A percentile compares a stretch with the other conserved stretches of the same genome.
Conservation (phyloP, 2,113 vertebrate genomes). For the Promerops cafer region DNA sequence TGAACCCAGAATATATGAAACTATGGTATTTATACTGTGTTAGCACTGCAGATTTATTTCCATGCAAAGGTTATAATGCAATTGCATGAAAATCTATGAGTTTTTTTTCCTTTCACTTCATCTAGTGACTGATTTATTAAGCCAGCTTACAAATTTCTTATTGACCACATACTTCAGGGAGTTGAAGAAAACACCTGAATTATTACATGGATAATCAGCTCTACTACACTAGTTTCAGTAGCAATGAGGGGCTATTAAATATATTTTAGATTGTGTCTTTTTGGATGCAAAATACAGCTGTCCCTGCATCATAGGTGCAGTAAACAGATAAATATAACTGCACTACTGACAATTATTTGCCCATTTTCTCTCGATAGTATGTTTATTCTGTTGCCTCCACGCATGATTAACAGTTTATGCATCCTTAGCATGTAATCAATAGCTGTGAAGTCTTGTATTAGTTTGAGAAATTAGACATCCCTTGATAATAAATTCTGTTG, state of each 20-base stretch:
- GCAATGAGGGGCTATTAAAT: background rate
- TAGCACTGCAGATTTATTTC: background rate
- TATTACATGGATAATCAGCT: slow-evolving; percentile 39
- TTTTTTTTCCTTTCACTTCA: background rate
- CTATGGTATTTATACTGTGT: background rate
- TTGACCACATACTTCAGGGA: background rate
- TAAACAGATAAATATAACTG: slow-evolving; percentile 52
- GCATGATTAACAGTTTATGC: slow-evolving; percentile 75
- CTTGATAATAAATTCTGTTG: slow-evolving; percentile 84
- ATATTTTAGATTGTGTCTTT: background rate
- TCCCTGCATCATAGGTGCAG: background rate
- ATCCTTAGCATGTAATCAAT: slow-evolving; percentile 81
- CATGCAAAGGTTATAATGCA: background rate
- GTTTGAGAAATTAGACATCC: slow-evolving; percentile 76
- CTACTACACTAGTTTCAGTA: slow-evolving; percentile 15
- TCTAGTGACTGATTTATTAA: background rate
- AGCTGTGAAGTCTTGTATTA: slow-evolving; percentile 73
- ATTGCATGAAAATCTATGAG: background rate
- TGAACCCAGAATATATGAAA: background rate
- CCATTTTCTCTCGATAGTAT: slow-evolving; percentile 55
- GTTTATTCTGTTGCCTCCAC: slow-evolving; percentile 66
- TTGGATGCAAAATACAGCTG: slow-evolving; percentile 23
- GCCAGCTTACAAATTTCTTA: slow-evolving; percentile 17
- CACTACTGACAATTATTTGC: slow-evolving; percentile 60
- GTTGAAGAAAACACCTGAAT: slow-evolving; percentile 23